Base-by-base conservation (phyloP, 2,797 vertebrate species). In the Lutjanus argentimaculatus region DNA sequence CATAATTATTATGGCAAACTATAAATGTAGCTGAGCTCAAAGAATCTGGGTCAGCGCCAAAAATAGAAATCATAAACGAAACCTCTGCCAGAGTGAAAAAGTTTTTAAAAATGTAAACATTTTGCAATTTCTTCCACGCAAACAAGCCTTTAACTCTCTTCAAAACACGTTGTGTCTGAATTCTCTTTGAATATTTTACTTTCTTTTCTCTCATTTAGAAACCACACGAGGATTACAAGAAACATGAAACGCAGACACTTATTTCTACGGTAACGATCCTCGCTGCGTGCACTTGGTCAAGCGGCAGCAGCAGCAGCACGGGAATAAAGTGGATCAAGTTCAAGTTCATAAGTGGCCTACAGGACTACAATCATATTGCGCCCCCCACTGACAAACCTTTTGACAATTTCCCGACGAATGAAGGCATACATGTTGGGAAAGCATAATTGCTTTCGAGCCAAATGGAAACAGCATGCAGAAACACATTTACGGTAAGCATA, bases 361-460 rank as follows among this genome's bases (percentile, higher is more conserved):
- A 78, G 92, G 92, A 97, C 95, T 82, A 94, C 94, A 96, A 97
- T 97, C 96, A 94, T 85, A 94, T 89, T 96, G 96, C 97, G 97
- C 97, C 97, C 96, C 97, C 97, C 96, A 97, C 96, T 93, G 97
- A 90, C 77, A 62, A 75, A 71, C 21, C 67, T 43, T 36, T 21
- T 17, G 57, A 83, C 77, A 90, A 82, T 77, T 55, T 73, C 88
- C 83, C 64, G 48, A 59, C 76, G 79, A 84, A 84, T 83, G 73
- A 79, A 86, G 53, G 86, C 83, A 80, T 83, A 72, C 67, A 79
- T 79, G 82, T 81, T 83, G 76, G 57, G 19, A 83, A 72, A 81
- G 78, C 71, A 22, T 89, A 80, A 89, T 82, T 91, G 87, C 52
- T 83, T 83, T 85, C 63, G 61, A 58, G n/a, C n/a, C 57, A 72